Evolutionary conservation across 1,140 invertebrate species (phyloP).

Genomic region (Drosophila melanica): DNA sequence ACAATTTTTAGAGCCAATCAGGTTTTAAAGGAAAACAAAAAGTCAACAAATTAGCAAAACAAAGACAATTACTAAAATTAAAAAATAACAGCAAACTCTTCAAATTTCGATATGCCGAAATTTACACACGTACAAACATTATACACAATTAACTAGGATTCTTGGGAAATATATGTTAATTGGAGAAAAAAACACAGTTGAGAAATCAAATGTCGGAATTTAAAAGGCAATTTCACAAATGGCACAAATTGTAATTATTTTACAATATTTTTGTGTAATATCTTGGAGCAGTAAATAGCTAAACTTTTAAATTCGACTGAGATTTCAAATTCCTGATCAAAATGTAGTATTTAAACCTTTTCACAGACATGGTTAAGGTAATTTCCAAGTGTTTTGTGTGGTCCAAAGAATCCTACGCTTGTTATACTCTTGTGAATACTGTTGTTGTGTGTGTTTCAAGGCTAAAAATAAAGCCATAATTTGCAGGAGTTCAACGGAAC

Average conservation of each 20-base stretch:
- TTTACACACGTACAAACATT: slow-evolving; percentile 35
- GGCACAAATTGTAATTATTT: no score
- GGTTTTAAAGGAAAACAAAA: slow-evolving; percentile 83
- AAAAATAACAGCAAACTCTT: slow-evolving; percentile 17
- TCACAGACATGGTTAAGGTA: background rate
- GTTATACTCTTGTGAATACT: background rate
- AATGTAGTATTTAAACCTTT: background rate
- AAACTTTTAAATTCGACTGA: no score
- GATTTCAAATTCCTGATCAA: background rate
- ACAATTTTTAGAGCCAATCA: slow-evolving; percentile 35
- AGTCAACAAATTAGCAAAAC: slow-evolving; percentile 54
- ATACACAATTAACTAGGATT: background rate
- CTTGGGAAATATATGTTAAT: background rate
- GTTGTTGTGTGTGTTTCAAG: background rate
- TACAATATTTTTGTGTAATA: no score
- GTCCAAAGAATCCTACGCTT: background rate
- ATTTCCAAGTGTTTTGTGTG: background rate
- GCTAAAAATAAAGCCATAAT: background rate
- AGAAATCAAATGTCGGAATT: background rate
- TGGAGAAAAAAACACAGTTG: background rate
- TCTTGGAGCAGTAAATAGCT: no score
- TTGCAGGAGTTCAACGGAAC: background rate
- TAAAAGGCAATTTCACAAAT: no score
- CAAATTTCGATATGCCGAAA: slow-evolving; percentile 46
- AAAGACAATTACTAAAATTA: slow-evolving; percentile 38